Conservation (phyloP, 2,797 vertebrate genomes). For the Leptatherina wallacei region DNA sequence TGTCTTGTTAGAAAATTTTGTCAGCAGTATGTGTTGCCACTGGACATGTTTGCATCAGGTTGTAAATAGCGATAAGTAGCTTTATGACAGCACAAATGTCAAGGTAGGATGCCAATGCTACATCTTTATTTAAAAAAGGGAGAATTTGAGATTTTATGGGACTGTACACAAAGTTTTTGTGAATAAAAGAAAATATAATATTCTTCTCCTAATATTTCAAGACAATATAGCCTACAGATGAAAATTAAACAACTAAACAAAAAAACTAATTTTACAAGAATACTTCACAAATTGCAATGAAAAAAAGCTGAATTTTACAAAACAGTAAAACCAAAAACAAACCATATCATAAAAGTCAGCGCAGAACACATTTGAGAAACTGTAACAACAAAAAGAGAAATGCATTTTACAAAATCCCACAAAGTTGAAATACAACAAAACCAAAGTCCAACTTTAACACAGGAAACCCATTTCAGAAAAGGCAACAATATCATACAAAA, state of each 20-base stretch:
- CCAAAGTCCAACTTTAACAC: neutral
- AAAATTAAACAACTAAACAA: neutral
- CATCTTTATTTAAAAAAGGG: conserved; percentile 6
- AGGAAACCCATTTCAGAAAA: neutral
- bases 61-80: conserved; percentile 18
- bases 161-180: neutral
- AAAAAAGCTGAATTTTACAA: neutral
- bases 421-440: neutral
- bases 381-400: neutral
- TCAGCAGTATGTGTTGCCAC: conserved; percentile 33
- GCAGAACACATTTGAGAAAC: neutral
- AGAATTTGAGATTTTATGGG: neutral
- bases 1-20: conserved; percentile 29
- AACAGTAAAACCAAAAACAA: neutral
- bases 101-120: neutral
- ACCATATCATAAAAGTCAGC: neutral
- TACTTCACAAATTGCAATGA: neutral
- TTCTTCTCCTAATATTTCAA: neutral
- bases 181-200: neutral
- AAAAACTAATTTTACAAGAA: neutral
- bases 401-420: neutral
- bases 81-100: conserved; percentile 29
- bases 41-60: conserved; percentile 34
- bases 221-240: neutral
- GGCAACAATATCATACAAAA: neutral